Conservation (phyloP, 2,888 invertebrate genomes). For the Epirrita christyi region DNA sequence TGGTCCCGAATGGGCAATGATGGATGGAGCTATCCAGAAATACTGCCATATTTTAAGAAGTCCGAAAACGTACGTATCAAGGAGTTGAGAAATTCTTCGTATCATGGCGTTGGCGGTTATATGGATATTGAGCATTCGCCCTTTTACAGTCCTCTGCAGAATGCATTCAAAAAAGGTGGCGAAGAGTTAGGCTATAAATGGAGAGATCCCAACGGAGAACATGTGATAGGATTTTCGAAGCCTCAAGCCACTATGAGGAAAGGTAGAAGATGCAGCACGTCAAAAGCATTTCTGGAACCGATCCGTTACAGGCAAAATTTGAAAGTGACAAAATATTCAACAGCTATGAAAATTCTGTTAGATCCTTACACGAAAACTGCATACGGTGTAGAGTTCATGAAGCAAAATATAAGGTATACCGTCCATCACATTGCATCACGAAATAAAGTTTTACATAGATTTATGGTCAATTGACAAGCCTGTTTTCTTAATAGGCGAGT, state of each 20-base stretch:
- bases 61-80: conserved; percentile 88
- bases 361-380: conserved; percentile 85
- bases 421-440: not conserved
- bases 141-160: conserved; percentile 86
- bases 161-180: conserved; percentile 88
- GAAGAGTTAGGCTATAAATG: conserved; percentile 88
- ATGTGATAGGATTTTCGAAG: conserved; percentile 87
- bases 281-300: conserved; percentile 91
- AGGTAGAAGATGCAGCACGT: conserved; percentile 91
- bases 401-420: conserved; percentile 81
- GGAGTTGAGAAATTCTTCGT: conserved; percentile 85
- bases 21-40: conserved; percentile 91
- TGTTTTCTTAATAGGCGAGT: conserved; percentile 13
- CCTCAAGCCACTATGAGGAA: conserved; percentile 89
- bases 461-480: conserved; percentile 13
- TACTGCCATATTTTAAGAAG: conserved; percentile 91
- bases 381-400: conserved; percentile 88
- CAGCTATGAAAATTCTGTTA: conserved; percentile 88
- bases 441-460: conserved; percentile 5
- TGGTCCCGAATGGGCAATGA: conserved; percentile 92
- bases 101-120: conserved; percentile 88
- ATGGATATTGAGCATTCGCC: conserved; percentile 88
- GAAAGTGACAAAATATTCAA: conserved; percentile 88
- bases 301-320: conserved; percentile 87
- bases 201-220: conserved; percentile 89